Conservation (phyloP, 2,113 vertebrate genomes). For the Phylloscopus trochiloides region DNA sequence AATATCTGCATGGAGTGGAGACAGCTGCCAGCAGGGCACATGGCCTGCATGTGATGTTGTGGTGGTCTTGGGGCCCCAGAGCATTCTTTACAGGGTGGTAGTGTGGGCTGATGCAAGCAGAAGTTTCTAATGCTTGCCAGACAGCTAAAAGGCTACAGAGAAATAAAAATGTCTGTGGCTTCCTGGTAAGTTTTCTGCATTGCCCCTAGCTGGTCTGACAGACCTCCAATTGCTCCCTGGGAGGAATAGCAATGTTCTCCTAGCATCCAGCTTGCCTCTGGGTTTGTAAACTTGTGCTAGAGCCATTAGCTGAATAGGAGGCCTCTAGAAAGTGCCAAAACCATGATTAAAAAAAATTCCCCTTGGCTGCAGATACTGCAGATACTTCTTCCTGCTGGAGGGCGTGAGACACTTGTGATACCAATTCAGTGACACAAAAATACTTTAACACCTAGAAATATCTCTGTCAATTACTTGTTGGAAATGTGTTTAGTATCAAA, state of each 20-base stretch:
- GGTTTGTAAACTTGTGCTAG: background rate
- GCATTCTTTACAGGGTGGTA: conserved; percentile 31
- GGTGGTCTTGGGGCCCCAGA: conserved; percentile 6
- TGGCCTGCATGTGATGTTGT: conserved; percentile 44
- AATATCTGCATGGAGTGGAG: conserved; percentile 27
- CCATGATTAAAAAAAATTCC: background rate
- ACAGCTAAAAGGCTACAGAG: conserved; percentile 37
- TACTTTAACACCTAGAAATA: conserved; percentile 12
- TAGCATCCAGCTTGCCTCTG: background rate
- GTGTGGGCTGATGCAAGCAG: conserved; percentile 36
- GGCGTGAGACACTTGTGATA: background rate
- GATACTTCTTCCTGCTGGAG: background rate
- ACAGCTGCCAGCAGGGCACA: conserved; percentile 36
- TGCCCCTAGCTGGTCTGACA: conserved; percentile 36
- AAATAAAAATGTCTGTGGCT: conserved; percentile 50
- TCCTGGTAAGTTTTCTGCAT: conserved; percentile 40
- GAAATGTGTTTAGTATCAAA: conserved; percentile 71
- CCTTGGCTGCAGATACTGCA: background rate
- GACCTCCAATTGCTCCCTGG: background rate
- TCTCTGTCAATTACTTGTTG: conserved; percentile 34
- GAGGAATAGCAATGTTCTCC: background rate
- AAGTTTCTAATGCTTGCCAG: conserved; percentile 51
- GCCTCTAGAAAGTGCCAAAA: background rate
- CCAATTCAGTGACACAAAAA: background rate
- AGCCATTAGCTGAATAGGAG: background rate